Evolutionary conservation across 2,113 vertebrate species (phyloP).

Genomic region (Plecotus auritus): DNA sequence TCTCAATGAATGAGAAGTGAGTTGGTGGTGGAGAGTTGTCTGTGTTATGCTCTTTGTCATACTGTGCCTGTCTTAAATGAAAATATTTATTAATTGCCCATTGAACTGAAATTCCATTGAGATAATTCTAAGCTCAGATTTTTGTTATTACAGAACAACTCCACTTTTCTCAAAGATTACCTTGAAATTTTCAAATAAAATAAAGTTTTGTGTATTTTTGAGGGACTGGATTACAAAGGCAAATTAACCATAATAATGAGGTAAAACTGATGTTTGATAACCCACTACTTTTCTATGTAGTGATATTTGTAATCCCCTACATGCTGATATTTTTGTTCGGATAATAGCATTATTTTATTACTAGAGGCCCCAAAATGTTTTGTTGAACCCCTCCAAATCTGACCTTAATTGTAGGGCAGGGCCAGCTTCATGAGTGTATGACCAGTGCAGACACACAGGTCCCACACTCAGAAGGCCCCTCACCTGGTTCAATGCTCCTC

Average conservation of each 20-base stretch:
- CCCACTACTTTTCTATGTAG: neutral
- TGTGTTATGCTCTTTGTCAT: neutral
- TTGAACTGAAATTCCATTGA: neutral
- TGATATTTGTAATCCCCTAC: neutral
- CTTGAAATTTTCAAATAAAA: constrained; percentile 20
- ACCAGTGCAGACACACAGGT: neutral
- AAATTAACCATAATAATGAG: neutral
- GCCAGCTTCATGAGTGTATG: neutral
- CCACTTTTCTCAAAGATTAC: neutral
- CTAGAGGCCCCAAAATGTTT: neutral
- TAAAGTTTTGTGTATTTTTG: neutral
- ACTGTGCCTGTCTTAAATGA: neutral
- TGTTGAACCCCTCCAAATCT: neutral
- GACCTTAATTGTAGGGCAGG: neutral
- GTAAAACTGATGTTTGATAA: neutral
- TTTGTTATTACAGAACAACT: neutral
- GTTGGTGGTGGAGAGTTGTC: neutral
- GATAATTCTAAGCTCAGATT: neutral
- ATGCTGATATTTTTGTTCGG: neutral
- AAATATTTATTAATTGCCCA: neutral
- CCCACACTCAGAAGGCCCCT: neutral
- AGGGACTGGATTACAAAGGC: neutral
- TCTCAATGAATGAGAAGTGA: neutral
- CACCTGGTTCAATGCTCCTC: neutral
- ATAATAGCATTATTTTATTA: neutral